Evolutionary conservation across 2,113 vertebrate species (phyloP), one percentile per base, ranked within the genome.

Genomic region (Polyodon spathula): DNA sequence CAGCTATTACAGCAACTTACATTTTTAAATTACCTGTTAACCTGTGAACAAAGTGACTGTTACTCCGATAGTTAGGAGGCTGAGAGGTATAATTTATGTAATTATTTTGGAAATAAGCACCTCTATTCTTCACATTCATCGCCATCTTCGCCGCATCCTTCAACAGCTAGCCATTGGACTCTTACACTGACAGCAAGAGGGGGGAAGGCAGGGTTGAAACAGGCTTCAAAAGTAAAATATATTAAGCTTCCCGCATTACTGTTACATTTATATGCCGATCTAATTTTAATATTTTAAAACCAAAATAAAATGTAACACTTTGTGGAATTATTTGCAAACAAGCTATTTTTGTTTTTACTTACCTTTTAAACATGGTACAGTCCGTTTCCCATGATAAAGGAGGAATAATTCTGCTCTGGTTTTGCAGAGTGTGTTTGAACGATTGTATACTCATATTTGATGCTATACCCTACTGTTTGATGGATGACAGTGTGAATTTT

Each of bases 121-220:
- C 78, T 58, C 72, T 78, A 66, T 69, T 81, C 70, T 78, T 83
- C 38, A 84, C 78, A 69, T 85, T 81, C 81, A 87, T 73, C 83
- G 86, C 82, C 86, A 89, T 89, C 83, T 84, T 86, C 69, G 64
- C 73, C 66, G 75, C 82, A 84, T 84, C 83, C 77, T 80, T 70
- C 51, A 48, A 73, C 67, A 50, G 64, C 57, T 67, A 68, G 63
- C 48, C 50, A 66, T 63, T 14, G 59, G 42, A 41, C 37, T 58
- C 38, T 57, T 1, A 50, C 54, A 60, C 58, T 41, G 37, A n/a
- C 46, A 4, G 10, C 17, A 39, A 38, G 56, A 16, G 65, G 72
- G 50, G 38, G 52, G 10, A 11, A 9, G 27, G 4, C 4, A 15
- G n/a, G 4, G 56, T 5, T 17, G 8, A 9, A 9, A 54, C 43